Evolutionary conservation across 2,888 invertebrate genomes (phyloP).

Genomic region (Nesidiocoris tenuis): DNA sequence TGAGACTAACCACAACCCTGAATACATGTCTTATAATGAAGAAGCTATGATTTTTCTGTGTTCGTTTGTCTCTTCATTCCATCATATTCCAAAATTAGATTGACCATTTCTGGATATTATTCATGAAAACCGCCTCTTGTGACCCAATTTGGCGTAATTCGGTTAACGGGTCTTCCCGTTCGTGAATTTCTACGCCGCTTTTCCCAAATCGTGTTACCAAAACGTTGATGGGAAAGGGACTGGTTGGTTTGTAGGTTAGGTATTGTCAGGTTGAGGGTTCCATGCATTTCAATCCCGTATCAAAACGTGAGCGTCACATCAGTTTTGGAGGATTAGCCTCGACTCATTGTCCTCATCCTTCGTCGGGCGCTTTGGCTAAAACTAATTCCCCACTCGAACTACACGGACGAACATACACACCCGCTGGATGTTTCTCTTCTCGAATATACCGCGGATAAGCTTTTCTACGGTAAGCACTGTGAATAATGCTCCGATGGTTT

Average conservation of each 20-base stretch:
- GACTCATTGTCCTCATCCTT: not conserved
- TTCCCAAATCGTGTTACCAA: not conserved
- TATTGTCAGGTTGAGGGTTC: not conserved
- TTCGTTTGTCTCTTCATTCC: no score
- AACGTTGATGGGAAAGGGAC: not conserved
- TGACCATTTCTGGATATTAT: no score
- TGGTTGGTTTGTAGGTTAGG: not conserved
- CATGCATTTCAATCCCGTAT: not conserved
- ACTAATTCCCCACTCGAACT: not conserved
- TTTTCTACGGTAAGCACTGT: no score
- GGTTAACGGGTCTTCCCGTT: not conserved
- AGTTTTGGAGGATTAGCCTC: not conserved
- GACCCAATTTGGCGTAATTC: not conserved
- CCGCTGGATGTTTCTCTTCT: not conserved
- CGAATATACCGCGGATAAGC: not conserved
- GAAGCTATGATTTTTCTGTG: no score
- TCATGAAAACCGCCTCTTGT: no score
- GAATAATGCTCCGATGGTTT: no score
- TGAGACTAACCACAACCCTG: no score
- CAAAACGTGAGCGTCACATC: not conserved
- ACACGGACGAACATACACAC: not conserved
- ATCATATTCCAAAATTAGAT: no score
- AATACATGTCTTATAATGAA: no score
- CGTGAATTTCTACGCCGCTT: not conserved
- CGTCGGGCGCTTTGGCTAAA: no score